Evolutionary conservation across 2,797 vertebrate genomes (phyloP), one percentile per base, ranked within the genome.

Genomic region (Coilia nasus): DNA sequence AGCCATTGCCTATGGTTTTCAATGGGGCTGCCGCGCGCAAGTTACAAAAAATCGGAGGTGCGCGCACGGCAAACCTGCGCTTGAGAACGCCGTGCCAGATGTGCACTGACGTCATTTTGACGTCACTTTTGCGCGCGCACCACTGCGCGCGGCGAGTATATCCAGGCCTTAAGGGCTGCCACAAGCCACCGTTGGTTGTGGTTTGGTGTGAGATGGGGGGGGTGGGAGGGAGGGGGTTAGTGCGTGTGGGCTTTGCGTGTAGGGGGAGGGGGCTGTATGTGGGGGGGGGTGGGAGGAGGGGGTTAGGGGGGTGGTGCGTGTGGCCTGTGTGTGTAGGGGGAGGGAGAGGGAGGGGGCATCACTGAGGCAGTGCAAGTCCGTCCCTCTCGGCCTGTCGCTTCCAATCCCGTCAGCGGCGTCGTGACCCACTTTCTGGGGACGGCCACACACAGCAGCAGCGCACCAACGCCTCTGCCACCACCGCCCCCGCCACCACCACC

Each of bases 361-460:
- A 60, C 41, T 75, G 35, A 47, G 75, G 44, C 71, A 82, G 78
- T 47, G 17, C 67, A 10, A 83, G 81, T 83, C 81, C 75, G 78
- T 82, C 88, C 85, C 84, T 87, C 84, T 83, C 81, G 83, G 86
- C 81, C 87, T 88, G 90, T 90, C 84, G 28, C 87, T 83, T 88
- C 82, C 85, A 82, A 88, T 88, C 67, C 47, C 87, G 86, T 88
- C 87, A 87, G 64, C 62, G 54, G n/a, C 41, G 83, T 83, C 46
- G 62, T 89, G 90, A 89, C 90, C 90, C 90, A 89, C 83, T 90
- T 89, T 81, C 67, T 82, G 4, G 15, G 46, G 50, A 54, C 50
- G 50, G 50, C 50, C 50, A 41, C 35, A 41, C 71, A 44, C 35
- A 81, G 83, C 82, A 59, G 81, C 83, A 71, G 7, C 57, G 44